Base-by-base conservation (phyloP, 2,113 vertebrate genomes). In the Lethenteron reissneri region DNA sequence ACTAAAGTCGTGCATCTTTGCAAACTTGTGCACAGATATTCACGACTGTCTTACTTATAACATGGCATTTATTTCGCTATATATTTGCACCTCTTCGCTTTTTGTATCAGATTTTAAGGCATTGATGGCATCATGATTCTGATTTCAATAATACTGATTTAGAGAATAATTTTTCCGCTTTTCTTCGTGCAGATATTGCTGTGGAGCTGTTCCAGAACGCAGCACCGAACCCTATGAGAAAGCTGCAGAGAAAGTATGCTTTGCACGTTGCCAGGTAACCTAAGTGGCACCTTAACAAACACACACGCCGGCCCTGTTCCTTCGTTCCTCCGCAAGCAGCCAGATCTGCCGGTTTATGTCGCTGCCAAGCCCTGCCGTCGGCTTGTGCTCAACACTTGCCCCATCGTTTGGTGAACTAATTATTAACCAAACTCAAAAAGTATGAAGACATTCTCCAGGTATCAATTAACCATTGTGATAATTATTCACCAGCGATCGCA, bases 131-230 rank as follows among this genome's bases (percentile, higher is more conserved):
- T 19, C 13, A 9, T 13, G 56, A 59, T 10, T 2, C 9, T 17
- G 9, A n/a, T 10, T 10, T 5, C 1, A 25, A n/a, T 56, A 12
- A 8, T 12, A 56, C 41, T 41, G 72, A 19, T 56, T 15, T 73
- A 56, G 6, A 25, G 19, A 4, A 19, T 68, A 4, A 56, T 60
- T 15, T 9, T 9, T 10, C 59, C 17, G 2, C 19, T 15, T 15
- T 11, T 12, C 7, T 25, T 77, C 2, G 71, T n/a, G 2, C 77
- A 99, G 94, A 99, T 80, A 97, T 99, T 74, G 90, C 92, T 1
- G 90, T 99, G 10, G 94, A 99, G 81, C 76, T 97, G 75, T 85
- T 99, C 75, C 94, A 97, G 78, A 95, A 94, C 75, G 88, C 92
- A 72, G 94, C 94, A 73, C 92, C 94, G 58, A 97, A 90, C 75